Percentiles rank a stretch among this genome's conserved stretches.
These are phyloP conservation scores for Frankliniella intonsa DNA, from an alignment of 2,888 invertebrate genomes.

Conservation along the genomic window DNA sequence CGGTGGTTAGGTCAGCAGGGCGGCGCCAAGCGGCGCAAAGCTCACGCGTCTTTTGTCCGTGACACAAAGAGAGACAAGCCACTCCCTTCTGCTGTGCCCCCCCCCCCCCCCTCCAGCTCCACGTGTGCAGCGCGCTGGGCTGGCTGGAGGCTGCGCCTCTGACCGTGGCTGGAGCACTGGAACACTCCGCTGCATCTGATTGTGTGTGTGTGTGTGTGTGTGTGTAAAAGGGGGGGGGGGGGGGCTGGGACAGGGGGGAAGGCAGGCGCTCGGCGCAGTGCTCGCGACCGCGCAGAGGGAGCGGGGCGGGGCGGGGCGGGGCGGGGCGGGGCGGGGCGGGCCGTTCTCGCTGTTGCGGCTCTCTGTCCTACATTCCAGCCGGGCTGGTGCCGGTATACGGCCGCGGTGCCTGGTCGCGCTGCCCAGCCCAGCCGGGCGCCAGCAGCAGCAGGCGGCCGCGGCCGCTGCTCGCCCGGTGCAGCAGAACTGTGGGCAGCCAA, in stretches of 20 bases:
- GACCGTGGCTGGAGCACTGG: too few species aligned
- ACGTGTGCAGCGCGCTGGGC: too few species aligned
- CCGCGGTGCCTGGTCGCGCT: not conserved
- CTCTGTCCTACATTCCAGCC: constrained; percentile 16
- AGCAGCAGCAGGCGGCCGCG: not conserved
- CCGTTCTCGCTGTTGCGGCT: not conserved
- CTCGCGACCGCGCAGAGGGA: too few species aligned
- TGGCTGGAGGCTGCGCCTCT: too few species aligned
- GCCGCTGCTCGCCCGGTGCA: not conserved
- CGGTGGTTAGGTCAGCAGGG: too few species aligned
- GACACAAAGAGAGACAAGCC: too few species aligned
- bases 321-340: not conserved
- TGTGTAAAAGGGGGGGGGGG: not conserved
- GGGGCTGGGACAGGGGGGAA: too few species aligned
- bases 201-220: constrained; percentile 15
- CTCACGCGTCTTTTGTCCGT: too few species aligned
- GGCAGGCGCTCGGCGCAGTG: too few species aligned
- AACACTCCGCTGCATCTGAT: not conserved
- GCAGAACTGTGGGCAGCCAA: not conserved
- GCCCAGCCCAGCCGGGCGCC: not conserved
- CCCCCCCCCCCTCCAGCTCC: too few species aligned
- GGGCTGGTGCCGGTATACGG: not conserved
- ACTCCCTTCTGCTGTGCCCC: too few species aligned
- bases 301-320: not conserved
- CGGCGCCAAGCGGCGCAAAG: too few species aligned